These are phyloP conservation scores for Scrobipalpa atriplicella DNA, from an alignment of 2,888 invertebrate genomes.

Conservation along the genomic window DNA sequence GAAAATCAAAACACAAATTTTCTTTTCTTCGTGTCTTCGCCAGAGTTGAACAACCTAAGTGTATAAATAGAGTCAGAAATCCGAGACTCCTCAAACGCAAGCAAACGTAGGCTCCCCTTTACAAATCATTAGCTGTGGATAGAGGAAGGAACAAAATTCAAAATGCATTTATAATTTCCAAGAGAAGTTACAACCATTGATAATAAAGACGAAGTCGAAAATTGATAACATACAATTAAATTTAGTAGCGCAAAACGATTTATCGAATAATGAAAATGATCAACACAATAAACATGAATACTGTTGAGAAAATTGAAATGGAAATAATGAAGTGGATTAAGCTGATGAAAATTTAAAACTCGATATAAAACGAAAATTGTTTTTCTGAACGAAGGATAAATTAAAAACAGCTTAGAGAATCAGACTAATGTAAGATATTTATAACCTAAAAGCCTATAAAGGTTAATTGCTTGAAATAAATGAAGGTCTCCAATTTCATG, in stretches of 20 bases:
- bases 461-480: no score
- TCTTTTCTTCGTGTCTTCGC: conserved; percentile 29
- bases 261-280: no score
- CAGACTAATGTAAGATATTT: no score
- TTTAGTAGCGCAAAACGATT: no score
- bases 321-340: not conserved
- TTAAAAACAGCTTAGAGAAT: not conserved
- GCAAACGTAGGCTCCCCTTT: conserved; percentile 51
- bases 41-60: conserved; percentile 74
- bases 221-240: no score
- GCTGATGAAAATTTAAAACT: conserved; percentile 1
- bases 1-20: conserved; percentile 15
- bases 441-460: no score
- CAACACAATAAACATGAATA: not conserved
- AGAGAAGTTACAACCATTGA: no score
- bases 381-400: not conserved
- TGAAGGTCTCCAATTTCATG: no score
- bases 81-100: conserved; percentile 51
- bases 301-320: not conserved
- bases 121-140: conserved; percentile 32
- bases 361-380: conserved; percentile 20
- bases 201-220: no score
- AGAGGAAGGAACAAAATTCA: not conserved
- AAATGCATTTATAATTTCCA: not conserved
- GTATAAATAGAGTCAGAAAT: conserved; percentile 69